Percentiles rank a stretch among this genome's conserved stretches.
Evolutionary conservation across 1,140 invertebrate species (phyloP).

Genomic region (Drosophila novamexicana): DNA sequence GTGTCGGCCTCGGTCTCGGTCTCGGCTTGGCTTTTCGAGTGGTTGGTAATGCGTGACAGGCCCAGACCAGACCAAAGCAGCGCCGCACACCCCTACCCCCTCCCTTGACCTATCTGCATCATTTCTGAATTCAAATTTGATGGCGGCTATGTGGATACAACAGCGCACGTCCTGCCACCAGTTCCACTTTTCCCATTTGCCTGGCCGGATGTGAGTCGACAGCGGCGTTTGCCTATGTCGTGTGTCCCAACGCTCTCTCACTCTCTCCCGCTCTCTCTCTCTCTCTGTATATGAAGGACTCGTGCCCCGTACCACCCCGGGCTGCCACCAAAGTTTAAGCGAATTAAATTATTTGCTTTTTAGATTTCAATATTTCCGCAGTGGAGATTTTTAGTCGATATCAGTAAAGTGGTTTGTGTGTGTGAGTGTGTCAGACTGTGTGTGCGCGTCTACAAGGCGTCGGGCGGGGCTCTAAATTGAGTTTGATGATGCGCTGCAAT

Average conservation of each 20-base stretch:
- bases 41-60: constrained; percentile 76
- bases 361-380: constrained; percentile 82
- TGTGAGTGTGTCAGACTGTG: constrained; percentile 12
- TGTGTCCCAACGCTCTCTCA: constrained; percentile 32
- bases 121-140: constrained; percentile 75
- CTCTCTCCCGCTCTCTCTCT: not conserved
- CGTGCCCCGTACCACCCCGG: constrained; percentile 21
- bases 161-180: constrained; percentile 41
- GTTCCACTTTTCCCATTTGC: constrained; percentile 23
- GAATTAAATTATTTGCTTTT: constrained; percentile 83
- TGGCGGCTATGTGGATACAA: constrained; percentile 63
- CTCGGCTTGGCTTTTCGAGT: constrained; percentile 44
- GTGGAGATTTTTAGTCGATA: constrained; percentile 78
- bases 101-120: constrained; percentile 13
- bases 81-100: constrained; percentile 9
- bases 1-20: constrained; percentile 34
- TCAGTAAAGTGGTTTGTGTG: constrained; percentile 49
- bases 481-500: constrained; percentile 57
- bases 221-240: constrained; percentile 69
- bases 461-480: constrained; percentile 38
- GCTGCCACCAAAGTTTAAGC: constrained; percentile 72
- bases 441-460: not conserved
- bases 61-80: constrained; percentile 27
- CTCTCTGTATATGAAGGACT: not conserved
- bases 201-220: constrained; percentile 65